Conservation (phyloP, 2,113 vertebrate species). For the Trachemys scripta region DNA sequence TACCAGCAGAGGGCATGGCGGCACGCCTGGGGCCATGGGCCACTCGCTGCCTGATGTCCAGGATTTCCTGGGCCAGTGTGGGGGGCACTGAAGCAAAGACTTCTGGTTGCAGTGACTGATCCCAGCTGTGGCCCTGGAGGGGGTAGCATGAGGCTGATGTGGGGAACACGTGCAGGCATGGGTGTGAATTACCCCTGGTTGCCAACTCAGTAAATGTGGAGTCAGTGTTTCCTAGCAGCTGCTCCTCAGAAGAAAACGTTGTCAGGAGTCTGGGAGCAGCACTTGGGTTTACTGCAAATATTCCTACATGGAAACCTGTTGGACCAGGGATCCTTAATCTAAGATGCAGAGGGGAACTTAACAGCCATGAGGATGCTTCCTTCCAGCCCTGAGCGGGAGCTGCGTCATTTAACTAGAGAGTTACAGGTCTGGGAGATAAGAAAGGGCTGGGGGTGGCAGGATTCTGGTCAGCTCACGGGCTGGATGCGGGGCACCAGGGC, state of each 20-base stretch:
- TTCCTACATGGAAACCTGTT: background rate
- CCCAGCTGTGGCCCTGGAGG: background rate
- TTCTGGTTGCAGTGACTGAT: background rate
- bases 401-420: background rate
- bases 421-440: background rate
- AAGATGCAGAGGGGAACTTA: background rate
- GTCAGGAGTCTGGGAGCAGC: background rate
- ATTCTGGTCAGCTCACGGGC: fast-evolving
- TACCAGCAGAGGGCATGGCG: too few species aligned
- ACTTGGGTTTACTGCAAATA: background rate
- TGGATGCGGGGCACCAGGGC: background rate
- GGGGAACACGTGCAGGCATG: background rate
- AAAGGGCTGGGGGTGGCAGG: background rate
- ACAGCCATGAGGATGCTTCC: background rate
- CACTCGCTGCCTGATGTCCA: background rate
- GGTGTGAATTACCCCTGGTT: fast-evolving
- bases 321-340: background rate
- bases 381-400: background rate
- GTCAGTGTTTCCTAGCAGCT: background rate
- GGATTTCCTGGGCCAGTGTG: fast-evolving
- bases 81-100: background rate
- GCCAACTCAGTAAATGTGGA: background rate
- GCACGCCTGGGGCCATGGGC: too few species aligned
- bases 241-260: background rate
- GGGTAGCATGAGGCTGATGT: fast-evolving